phyloP scores from a whole-genome alignment of 2,888 invertebrate genomes.

The Lysandra bellargus region DNA sequence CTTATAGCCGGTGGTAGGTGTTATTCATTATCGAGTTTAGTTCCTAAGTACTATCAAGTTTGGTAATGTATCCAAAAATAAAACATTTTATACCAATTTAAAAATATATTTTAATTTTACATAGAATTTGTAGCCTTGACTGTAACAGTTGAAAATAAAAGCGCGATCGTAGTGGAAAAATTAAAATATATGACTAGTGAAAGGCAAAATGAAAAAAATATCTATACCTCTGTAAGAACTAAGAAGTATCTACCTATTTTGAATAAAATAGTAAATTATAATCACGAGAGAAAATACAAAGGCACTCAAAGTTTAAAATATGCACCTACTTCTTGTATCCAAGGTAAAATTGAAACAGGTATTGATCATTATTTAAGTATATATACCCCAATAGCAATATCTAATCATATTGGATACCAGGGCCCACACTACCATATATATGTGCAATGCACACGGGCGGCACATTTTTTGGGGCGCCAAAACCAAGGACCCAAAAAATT shows the following conservation, averaged over 20 bases:
- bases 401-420: background rate
- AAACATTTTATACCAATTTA: constrained; percentile 7
- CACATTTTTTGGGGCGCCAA: no score
- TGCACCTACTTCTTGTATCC: background rate
- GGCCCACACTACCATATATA: no score
- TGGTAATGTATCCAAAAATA: constrained; percentile 6
- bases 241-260: background rate
- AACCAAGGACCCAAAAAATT: no score
- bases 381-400: background rate
- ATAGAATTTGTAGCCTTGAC: constrained; percentile 3
- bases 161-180: background rate
- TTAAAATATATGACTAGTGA: constrained; percentile 14
- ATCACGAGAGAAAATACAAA: background rate
- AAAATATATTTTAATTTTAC: constrained; percentile 9
- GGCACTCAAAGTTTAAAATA: background rate
- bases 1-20: no score
- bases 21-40: background rate
- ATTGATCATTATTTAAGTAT: background rate
- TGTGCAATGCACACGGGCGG: no score
- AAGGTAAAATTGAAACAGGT: background rate
- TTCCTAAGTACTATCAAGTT: background rate
- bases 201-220: background rate
- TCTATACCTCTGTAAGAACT: background rate
- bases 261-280: background rate
- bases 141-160: constrained; percentile 1